Conservation (phyloP, 2,888 invertebrate genomes). For the Sesia bembeciformis region DNA sequence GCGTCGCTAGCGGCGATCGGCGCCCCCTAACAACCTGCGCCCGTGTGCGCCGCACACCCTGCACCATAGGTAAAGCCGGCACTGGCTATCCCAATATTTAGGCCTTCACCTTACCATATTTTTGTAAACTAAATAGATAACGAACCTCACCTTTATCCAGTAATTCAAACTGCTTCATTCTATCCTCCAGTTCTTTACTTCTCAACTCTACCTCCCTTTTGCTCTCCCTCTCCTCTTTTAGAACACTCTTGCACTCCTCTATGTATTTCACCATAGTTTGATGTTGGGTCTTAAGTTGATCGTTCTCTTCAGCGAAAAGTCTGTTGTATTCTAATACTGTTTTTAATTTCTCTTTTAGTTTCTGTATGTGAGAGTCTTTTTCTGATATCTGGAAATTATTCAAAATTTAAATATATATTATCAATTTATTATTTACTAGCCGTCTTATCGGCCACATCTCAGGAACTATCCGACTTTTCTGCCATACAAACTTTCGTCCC, state of each 20-base stretch:
- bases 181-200: constrained; percentile 45
- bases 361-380: constrained; percentile 75
- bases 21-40: no score
- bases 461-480: no score
- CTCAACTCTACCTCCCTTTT: constrained; percentile 38
- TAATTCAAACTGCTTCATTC: constrained; percentile 47
- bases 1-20: no score
- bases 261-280: constrained; percentile 62
- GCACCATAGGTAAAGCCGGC: no score
- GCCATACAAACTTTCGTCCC: no score
- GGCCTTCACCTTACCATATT: no score
- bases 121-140: no score
- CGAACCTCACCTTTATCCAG: constrained; percentile 45
- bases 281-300: constrained; percentile 66
- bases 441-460: no score
- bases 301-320: constrained; percentile 77
- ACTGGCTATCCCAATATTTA: no score
- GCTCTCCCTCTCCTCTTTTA: constrained; percentile 59
- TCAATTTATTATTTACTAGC: no score
- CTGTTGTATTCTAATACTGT: constrained; percentile 76
- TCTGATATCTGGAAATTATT: constrained; percentile 59
- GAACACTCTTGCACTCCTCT: constrained; percentile 65
- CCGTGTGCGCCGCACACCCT: no score
- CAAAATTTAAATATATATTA: no score
- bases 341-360: constrained; percentile 76